These are phyloP conservation scores for Callorhinus ursinus DNA, from an alignment of 2,113 vertebrate species.

Conservation along the genomic window DNA sequence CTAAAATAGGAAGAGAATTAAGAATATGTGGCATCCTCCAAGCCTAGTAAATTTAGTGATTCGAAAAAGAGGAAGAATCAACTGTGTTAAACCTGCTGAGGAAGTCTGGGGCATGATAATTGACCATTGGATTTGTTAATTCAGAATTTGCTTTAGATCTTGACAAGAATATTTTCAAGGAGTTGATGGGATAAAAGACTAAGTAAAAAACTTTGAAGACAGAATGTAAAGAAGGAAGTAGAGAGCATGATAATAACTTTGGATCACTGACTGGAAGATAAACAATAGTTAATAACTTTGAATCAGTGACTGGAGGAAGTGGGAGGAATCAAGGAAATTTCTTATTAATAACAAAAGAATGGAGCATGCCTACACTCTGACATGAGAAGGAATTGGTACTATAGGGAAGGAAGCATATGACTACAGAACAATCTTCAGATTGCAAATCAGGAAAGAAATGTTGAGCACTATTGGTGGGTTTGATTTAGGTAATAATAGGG, in stretches of 20 bases:
- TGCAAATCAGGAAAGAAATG: neutral
- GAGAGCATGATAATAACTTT: neutral
- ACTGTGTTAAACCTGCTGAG: neutral
- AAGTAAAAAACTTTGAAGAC: neutral
- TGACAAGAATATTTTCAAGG: neutral
- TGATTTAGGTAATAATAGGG: neutral
- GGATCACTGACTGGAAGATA: neutral
- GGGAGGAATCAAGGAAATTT: neutral
- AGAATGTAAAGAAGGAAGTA: neutral
- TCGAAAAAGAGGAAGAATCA: neutral
- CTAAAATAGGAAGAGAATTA: neutral
- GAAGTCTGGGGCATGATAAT: neutral
- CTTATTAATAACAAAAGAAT: neutral
- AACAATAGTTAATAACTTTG: neutral
- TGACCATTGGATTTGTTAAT: neutral
- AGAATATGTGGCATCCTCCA: neutral
- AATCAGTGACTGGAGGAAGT: neutral
- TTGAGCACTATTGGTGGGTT: neutral
- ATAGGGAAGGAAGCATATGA: neutral
- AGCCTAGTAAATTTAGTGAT: neutral
- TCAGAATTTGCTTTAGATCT: neutral
- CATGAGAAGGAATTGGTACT: neutral
- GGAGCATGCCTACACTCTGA: neutral
- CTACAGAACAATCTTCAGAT: neutral
- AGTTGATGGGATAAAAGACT: neutral